Evolutionary conservation across 2,888 invertebrate genomes (phyloP).

Genomic region (Clanis bilineata): DNA sequence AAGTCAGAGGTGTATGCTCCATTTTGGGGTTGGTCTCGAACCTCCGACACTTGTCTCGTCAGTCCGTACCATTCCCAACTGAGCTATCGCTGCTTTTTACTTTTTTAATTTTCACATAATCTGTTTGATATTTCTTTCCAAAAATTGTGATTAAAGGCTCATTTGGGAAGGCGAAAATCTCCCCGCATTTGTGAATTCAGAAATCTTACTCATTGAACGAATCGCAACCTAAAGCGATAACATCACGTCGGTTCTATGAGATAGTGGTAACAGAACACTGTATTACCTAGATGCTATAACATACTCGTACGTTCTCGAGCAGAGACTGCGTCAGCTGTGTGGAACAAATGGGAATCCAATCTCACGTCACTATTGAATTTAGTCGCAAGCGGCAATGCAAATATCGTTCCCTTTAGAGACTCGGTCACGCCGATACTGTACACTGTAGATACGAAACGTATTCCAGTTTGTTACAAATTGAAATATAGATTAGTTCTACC

Average conservation of each 20-base stretch:
- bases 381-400: neutral
- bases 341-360: conserved; percentile 9
- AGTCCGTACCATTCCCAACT: too few relatives aligned
- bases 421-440: neutral
- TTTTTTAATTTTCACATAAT: too few relatives aligned
- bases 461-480: neutral
- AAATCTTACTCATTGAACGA: too few relatives aligned
- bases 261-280: neutral
- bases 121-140: too few relatives aligned
- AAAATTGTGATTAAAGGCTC: neutral
- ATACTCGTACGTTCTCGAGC: neutral
- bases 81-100: too few relatives aligned
- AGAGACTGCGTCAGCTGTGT: neutral
- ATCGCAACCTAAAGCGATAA: too few relatives aligned
- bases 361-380: neutral
- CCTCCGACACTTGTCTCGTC: too few relatives aligned
- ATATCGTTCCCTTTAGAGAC: neutral
- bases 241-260: too few relatives aligned
- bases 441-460: neutral
- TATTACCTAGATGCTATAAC: neutral
- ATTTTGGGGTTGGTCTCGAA: too few relatives aligned
- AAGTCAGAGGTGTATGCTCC: too few relatives aligned
- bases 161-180: too few relatives aligned
- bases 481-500: neutral
- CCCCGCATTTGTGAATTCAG: too few relatives aligned